Evolutionary conservation across 2,113 vertebrate species (phyloP).

Genomic region (Telmatochromis brichardi): DNA sequence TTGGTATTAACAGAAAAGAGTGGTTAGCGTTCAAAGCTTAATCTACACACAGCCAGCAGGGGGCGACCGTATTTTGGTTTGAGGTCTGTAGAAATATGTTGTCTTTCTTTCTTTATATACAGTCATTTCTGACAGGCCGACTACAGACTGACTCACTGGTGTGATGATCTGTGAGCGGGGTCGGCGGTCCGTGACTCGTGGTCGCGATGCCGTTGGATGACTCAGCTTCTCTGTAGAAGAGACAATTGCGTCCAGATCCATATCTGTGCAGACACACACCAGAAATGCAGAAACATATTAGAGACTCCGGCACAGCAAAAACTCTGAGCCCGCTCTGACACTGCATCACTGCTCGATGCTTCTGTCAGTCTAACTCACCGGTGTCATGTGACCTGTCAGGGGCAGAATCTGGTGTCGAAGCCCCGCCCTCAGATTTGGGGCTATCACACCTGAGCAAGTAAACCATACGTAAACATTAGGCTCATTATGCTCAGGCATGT

Average conservation of each 20-base stretch:
- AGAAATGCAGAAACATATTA: not conserved
- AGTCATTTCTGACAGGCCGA: not conserved
- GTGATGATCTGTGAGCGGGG: constrained; percentile 92
- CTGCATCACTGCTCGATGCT: not conserved
- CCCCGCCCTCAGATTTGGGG: constrained; percentile 84
- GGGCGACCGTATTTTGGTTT: not conserved
- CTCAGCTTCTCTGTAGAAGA: constrained; percentile 87
- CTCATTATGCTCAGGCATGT: not conserved
- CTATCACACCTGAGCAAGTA: constrained; percentile 84
- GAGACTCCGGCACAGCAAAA: not conserved
- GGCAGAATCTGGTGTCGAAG: constrained; percentile 79
- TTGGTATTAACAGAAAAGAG: not conserved
- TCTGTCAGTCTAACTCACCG: constrained; percentile 77
- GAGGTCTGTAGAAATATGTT: not conserved
- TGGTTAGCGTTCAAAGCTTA: not conserved
- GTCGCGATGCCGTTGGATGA: constrained; percentile 89
- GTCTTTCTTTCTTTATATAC: not conserved
- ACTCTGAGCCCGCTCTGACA: not conserved
- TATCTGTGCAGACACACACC: constrained; percentile 69
- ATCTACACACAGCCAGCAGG: accelerated
- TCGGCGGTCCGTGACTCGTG: constrained; percentile 88
- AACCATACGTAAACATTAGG: constrained; percentile 59
- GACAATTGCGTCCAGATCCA: constrained; percentile 89
- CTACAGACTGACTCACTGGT: constrained; percentile 74
- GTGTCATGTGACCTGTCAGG: constrained; percentile 87